These are phyloP conservation scores for Podotricha telesiphe DNA, from an alignment of 2,888 invertebrate species.

Conservation along the genomic window DNA sequence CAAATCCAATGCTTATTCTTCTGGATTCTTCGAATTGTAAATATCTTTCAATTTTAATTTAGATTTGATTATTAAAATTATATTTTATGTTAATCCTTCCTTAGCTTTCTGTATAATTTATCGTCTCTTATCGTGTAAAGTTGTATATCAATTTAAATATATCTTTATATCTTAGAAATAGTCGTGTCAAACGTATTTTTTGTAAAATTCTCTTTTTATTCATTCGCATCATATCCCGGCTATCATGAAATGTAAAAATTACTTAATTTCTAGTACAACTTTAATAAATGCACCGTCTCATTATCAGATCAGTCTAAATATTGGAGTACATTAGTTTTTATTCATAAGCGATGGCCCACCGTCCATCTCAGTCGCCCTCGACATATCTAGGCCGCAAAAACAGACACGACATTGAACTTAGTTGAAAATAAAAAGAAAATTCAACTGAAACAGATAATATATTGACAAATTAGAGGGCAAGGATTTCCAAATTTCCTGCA, in stretches of 20 bases:
- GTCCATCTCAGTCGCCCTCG: slow-evolving; percentile 52
- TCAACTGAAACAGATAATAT: slow-evolving; percentile 36
- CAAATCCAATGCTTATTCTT: neutral
- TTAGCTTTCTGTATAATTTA: too few species aligned
- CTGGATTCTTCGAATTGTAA: neutral
- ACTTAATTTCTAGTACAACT: neutral
- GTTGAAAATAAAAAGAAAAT: slow-evolving; percentile 30
- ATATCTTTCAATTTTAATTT: too few species aligned
- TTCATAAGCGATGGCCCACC: slow-evolving; percentile 36
- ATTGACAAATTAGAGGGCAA: slow-evolving; percentile 45
- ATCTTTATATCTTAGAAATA: too few species aligned
- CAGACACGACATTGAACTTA: slow-evolving; percentile 61
- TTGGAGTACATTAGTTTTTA: slow-evolving; percentile 38
- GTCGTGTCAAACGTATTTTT: too few species aligned
- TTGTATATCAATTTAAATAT: too few species aligned
- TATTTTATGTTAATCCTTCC: too few species aligned
- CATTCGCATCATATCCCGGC: neutral
- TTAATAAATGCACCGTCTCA: slow-evolving; percentile 16
- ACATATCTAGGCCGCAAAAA: slow-evolving; percentile 55
- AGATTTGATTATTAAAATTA: too few species aligned
- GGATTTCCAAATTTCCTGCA: slow-evolving; percentile 40
- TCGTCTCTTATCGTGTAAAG: too few species aligned
- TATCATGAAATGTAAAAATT: neutral
- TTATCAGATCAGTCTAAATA: slow-evolving; percentile 27
- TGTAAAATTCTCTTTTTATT: neutral